A percentile compares a stretch with the other conserved stretches of the same genome.
phyloP scores from a whole-genome alignment of 2,113 vertebrate species.

The Ellobius talpinus region DNA sequence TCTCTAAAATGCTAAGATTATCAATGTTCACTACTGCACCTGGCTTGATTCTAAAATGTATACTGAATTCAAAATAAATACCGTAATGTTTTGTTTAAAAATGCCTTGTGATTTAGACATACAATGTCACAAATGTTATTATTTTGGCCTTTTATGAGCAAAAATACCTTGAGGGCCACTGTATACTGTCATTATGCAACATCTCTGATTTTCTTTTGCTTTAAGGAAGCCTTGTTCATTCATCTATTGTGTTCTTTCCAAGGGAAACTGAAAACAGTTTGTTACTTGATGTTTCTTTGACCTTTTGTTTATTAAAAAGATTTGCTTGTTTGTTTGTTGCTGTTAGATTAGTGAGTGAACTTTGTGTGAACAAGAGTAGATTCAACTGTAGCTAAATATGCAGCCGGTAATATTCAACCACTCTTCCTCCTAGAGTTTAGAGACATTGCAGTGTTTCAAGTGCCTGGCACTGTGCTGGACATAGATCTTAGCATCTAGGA shows the following conservation, averaged over 20 bases:
- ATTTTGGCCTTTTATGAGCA: conserved; percentile 39
- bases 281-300: not conserved
- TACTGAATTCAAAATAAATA: conserved; percentile 16
- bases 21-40: not conserved
- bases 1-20: not conserved
- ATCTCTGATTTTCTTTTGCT: conserved; percentile 11
- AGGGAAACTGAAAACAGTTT: conserved; percentile 46
- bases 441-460: not conserved
- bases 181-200: not conserved
- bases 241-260: not conserved
- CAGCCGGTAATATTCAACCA: too few relatives aligned
- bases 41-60: not conserved
- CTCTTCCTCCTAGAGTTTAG: conserved; percentile 38
- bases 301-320: not conserved
- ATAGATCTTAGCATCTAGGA: not conserved
- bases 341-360: conserved; percentile 5
- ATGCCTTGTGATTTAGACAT: conserved; percentile 26
- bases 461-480: not conserved
- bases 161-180: conserved; percentile 13
- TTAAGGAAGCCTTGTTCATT: conserved; percentile 37
- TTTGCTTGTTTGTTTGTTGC: not conserved
- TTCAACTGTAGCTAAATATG: conserved; percentile 5
- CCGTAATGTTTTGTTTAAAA: conserved; percentile 19
- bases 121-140: not conserved
- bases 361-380: not conserved